Evolutionary conservation across 92 coral and sea anemone species (phyloP).

Genomic region (Epizoanthus ramosus): DNA sequence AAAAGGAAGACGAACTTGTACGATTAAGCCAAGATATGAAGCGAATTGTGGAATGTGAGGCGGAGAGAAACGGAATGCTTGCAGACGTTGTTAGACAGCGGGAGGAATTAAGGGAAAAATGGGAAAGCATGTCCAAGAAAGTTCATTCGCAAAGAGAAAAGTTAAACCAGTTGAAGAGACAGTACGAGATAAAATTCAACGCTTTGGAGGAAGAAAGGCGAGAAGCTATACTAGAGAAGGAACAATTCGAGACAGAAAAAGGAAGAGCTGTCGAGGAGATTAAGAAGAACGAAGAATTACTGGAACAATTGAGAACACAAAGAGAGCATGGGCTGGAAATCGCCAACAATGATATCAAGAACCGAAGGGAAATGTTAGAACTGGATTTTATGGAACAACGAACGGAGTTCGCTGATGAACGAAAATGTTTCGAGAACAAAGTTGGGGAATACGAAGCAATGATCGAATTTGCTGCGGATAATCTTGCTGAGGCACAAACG

Average conservation of each 20-base stretch:
- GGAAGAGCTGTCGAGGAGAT: constrained; percentile 60
- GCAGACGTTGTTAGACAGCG: constrained; percentile 71
- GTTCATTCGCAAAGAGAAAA: constrained; percentile 66
- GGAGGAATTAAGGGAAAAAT: constrained; percentile 67
- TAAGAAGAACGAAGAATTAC: constrained; percentile 55
- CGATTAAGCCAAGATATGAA: constrained; percentile 80
- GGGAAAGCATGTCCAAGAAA: constrained; percentile 77
- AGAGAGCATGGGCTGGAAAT: constrained; percentile 70
- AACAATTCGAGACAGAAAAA: constrained; percentile 79
- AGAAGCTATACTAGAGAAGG: constrained; percentile 69
- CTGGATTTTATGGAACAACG: constrained; percentile 76
- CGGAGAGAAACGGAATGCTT: constrained; percentile 71
- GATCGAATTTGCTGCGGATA: constrained; percentile 88
- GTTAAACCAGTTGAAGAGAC: constrained; percentile 65
- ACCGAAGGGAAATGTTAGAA: constrained; percentile 81
- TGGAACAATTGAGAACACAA: constrained; percentile 59
- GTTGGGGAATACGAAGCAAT: constrained; percentile 73
- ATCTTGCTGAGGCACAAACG: constrained; percentile 81
- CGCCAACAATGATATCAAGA: constrained; percentile 67
- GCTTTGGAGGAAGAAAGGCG: constrained; percentile 76
- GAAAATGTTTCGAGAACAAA: constrained; percentile 64
- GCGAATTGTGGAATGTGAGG: constrained; percentile 77
- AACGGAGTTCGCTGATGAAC: constrained; percentile 68
- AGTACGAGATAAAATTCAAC: constrained; percentile 71
- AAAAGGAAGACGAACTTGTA: constrained; percentile 80